These are phyloP conservation scores for Hermatobates lingyangjiaoensis DNA, from an alignment of 1,140 invertebrate genomes.

Conservation along the genomic window DNA sequence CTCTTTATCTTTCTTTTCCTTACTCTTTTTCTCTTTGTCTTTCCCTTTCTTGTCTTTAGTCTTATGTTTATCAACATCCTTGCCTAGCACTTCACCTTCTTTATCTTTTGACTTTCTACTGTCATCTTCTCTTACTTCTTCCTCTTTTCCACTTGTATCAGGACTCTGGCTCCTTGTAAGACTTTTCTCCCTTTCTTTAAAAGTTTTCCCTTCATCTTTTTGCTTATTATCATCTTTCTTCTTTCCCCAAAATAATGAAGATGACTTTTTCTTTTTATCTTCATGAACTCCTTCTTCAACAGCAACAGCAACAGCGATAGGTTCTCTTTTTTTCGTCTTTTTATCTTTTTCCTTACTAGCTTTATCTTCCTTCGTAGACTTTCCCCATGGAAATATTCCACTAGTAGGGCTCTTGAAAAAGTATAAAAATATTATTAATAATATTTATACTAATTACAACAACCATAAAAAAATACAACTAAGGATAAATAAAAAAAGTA, in stretches of 20 bases:
- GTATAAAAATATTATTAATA: no score
- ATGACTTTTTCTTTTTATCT: slow-evolving; percentile 1
- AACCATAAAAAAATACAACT: no score
- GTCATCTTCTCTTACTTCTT: neutral
- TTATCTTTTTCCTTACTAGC: slow-evolving; percentile 10
- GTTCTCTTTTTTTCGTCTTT: slow-evolving; percentile 22
- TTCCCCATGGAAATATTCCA: slow-evolving; percentile 1
- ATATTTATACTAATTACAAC: no score
- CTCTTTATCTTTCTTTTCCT: slow-evolving; percentile 5
- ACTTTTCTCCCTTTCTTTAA: no score
- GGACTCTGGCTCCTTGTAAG: no score
- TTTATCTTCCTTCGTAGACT: neutral
- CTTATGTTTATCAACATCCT: neutral
- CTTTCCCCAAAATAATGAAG: neutral
- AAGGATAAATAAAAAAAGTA: no score
- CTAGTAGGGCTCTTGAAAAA: neutral
- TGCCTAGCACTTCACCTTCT: neutral
- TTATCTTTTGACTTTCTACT: neutral
- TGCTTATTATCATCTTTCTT: neutral
- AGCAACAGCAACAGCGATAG: slow-evolving; percentile 2
- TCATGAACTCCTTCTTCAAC: slow-evolving; percentile 1
- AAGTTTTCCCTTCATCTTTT: neutral
- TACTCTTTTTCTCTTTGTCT: no score
- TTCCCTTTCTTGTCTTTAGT: slow-evolving; percentile 21
- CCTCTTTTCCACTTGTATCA: neutral